phyloP scores from a whole-genome alignment of 1,140 invertebrate species.

The Plutomurus gul region DNA sequence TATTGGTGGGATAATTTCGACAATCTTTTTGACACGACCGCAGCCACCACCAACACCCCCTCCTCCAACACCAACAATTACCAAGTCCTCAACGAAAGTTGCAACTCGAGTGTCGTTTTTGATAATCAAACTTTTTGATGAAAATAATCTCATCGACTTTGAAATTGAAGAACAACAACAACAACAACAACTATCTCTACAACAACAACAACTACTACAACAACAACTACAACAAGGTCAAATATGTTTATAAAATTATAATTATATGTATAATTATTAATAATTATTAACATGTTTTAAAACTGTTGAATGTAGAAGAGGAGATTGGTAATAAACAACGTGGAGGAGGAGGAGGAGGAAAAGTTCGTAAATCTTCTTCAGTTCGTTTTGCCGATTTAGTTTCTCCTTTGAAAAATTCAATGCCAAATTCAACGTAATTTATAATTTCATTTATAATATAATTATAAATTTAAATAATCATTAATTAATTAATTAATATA shows the following conservation, averaged over 20 bases:
- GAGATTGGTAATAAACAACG: neutral
- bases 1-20: constrained; percentile 40
- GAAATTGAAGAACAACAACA: constrained; percentile 28
- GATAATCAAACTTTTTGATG: constrained; percentile 17
- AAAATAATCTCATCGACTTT: constrained; percentile 35
- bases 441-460: constrained; percentile 65
- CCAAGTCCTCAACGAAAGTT: neutral
- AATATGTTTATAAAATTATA: too few relatives aligned
- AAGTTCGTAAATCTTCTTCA: constrained; percentile 52
- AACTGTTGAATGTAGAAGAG: too few relatives aligned
- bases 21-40: neutral
- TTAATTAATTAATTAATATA: too few relatives aligned
- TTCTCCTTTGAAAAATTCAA: constrained; percentile 48
- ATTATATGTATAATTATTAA: too few relatives aligned
- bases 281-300: too few relatives aligned
- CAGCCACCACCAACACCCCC: neutral
- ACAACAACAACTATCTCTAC: too few relatives aligned
- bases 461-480: constrained; percentile 31
- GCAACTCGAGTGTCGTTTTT: neutral
- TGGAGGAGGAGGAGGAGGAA: neutral
- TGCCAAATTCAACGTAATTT: constrained; percentile 58
- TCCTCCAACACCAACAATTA: neutral
- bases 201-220: too few relatives aligned
- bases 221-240: too few relatives aligned
- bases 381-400: constrained; percentile 64